Percentiles rank a stretch among this genome's conserved stretches.
These are phyloP conservation scores for Platygyra sinensis DNA, from an alignment of 64 coral and sea anemone genomes.

Conservation along the genomic window DNA sequence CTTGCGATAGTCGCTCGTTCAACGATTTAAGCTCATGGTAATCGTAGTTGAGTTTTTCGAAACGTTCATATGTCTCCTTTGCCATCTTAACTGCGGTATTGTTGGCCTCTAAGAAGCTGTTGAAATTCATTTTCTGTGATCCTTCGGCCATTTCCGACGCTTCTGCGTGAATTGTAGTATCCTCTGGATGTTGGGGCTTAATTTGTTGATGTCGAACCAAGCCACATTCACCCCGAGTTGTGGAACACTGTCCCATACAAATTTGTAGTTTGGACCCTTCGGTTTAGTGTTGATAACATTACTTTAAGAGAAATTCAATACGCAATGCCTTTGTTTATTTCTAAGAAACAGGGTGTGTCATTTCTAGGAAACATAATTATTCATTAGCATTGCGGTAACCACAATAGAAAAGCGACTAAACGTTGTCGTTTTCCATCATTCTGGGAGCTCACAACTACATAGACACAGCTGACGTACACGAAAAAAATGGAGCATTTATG, in stretches of 20 bases:
- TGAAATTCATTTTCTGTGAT: not conserved
- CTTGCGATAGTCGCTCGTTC: not conserved
- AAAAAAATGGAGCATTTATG: too few relatives aligned
- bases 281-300: not conserved
- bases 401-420: not conserved
- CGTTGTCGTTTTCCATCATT: too few relatives aligned
- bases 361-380: not conserved
- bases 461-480: too few relatives aligned
- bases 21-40: not conserved
- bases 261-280: not conserved
- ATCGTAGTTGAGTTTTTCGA: not conserved
- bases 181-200: not conserved
- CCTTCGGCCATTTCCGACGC: not conserved
- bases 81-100: not conserved
- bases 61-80: not conserved
- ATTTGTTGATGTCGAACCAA: not conserved
- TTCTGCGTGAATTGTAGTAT: not conserved
- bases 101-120: not conserved
- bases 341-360: conserved; percentile 13
- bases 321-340: conserved; percentile 11
- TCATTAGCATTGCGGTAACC: not conserved
- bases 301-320: too few relatives aligned
- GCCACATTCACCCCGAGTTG: not conserved
- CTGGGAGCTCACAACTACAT: too few relatives aligned
- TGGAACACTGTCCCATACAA: conserved; percentile 12